Evolutionary conservation across 2,888 invertebrate genomes (phyloP), one percentile per base, ranked within the genome.

Genomic region (Pammene aurita): DNA sequence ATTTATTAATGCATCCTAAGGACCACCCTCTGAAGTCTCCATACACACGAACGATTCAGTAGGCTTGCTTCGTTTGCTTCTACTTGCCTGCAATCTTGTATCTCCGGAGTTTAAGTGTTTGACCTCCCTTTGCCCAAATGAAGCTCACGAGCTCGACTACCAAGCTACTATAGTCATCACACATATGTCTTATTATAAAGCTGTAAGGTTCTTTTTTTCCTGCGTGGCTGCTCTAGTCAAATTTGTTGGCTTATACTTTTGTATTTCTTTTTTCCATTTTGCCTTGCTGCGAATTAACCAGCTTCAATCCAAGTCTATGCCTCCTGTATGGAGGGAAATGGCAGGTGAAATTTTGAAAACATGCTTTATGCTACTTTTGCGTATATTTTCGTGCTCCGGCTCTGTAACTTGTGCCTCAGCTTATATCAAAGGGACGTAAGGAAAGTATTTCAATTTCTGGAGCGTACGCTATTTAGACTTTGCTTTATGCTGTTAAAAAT

Each of bases 51-150:
- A 83, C 83, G 85, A 86, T 88, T 88, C 87, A 88, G 85, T 84
- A 86, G 84, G 81, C 85, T 87, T 84, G 89, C 87, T 89, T 88
- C 87, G 86, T 88, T 88, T 88, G 87, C 86, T 78, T 83, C 84
- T 84, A 88, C 87, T 88, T 85, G 84, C 84, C 84, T 87, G 87
- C 87, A 88, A 88, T 89, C 88, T 89, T 87, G 88, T 89, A 89
- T 88, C 88, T 88, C 86, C 86, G 83, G 84, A 85, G 84, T 88
- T 87, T 88, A 89, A 89, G 88, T 89, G 89, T 89, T 88, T 89
- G 87, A 86, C 87, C 87, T 87, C 85, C 85, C 88, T 87, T 86
- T 84, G 86, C 87, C 88, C 86, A 88, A 89, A 89, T 88, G 88
- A 88, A 88, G 84, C 87, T 85, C 84, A 84, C 85, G 84, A 84